Evolutionary conservation across 2,888 invertebrate genomes (phyloP), one percentile per base, ranked within the genome.

Genomic region (Autographa pulchrina): DNA sequence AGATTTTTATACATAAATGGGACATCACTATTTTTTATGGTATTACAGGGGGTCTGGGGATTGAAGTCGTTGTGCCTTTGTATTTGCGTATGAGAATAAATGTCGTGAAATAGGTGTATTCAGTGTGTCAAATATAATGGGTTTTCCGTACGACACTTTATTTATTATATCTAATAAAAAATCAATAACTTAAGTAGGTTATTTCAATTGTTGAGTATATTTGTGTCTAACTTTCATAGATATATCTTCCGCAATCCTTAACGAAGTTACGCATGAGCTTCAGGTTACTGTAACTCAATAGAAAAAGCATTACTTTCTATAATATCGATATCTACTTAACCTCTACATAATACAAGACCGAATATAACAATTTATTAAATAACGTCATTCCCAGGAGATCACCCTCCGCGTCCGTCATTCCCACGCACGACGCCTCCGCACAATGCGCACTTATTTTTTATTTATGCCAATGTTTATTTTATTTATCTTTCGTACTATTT

Each of bases 381-480:
- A 68, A 78, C 71, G 77, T 65, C 78, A 75, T 76, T 78, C 78
- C 69, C 83, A 80, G 72, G 52, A 66, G 58, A 66, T 81, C 77
- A 85, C 86, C 86, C 87, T 68, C 72, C 76, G 81, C 80, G 80
- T 70, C 78, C 86, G 87, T 84, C 88, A 90, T 86, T 87, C 89
- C 85, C 89, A 89, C 85, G 86, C 81, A 75, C 77, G 78, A 82
- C 85, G 83, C 86, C 89, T 85, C 81, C 80, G 75, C 75, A 80
- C 87, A 84, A 84, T 83, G 62, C 70, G 70, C 79, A 84, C 74
- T 80, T 84, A 86, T 90, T 89, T 89, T 90, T 90, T 89, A 87
- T 89, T 89, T 84, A 86, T 74, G 81, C 71, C 80, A 84, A 87
- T 91, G 86, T 88, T 91, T 90, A 88, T 89, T 89, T 89, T 88